phyloP scores from a whole-genome alignment of 2,888 invertebrate species.

The Noctua comes region DNA sequence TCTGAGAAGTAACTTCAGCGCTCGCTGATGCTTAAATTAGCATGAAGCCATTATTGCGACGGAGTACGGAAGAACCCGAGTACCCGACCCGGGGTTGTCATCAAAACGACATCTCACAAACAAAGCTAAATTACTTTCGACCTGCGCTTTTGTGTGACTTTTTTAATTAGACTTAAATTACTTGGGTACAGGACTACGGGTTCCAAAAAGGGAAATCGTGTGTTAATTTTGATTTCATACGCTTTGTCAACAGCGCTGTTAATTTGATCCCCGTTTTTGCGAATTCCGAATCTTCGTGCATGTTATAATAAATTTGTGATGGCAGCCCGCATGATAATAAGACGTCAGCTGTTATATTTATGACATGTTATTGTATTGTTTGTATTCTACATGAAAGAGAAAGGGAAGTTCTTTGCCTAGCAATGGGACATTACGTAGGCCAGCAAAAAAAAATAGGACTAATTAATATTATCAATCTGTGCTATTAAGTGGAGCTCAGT shows the following conservation, averaged over 20 bases:
- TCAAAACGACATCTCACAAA: constrained; percentile 23
- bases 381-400: background rate
- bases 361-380: background rate
- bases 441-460: background rate
- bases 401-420: background rate
- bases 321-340: background rate
- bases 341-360: background rate
- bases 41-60: background rate
- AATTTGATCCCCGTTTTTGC: constrained; percentile 20
- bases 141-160: background rate
- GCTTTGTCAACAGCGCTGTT: constrained; percentile 12
- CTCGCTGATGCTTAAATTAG: background rate
- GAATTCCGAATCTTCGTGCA: background rate
- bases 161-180: constrained; percentile 16
- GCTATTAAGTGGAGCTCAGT: background rate
- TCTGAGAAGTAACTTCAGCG: background rate
- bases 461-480: background rate
- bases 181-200: background rate
- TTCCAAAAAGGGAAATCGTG: constrained; percentile 10
- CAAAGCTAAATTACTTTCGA: constrained; percentile 27
- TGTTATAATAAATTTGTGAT: background rate
- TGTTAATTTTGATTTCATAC: constrained; percentile 22
- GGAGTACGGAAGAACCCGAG: background rate
- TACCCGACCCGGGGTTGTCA: background rate
- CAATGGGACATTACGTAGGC: background rate